Conservation (phyloP, 1,140 invertebrate genomes). For the Bombus pascuorum region DNA sequence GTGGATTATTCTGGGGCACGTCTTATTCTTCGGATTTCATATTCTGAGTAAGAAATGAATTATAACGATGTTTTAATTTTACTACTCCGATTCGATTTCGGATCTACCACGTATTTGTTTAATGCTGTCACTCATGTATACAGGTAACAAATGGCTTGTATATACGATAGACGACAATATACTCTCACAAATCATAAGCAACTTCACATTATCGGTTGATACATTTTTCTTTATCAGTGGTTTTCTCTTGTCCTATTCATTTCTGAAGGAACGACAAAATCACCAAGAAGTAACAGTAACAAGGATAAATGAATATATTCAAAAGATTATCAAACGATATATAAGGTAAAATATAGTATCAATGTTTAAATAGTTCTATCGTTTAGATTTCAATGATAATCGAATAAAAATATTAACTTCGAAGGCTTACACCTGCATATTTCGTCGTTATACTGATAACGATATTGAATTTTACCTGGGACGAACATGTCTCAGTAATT, state of each 20-base stretch:
- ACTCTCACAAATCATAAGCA: conserved; percentile 75
- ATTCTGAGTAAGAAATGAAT: not conserved
- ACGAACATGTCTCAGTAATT: conserved; percentile 53
- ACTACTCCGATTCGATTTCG: not conserved
- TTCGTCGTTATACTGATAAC: too few species aligned
- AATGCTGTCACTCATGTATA: not conserved
- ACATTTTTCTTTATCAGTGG: conserved; percentile 82
- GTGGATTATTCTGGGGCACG: conserved; percentile 82
- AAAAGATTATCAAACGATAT: conserved; percentile 76
- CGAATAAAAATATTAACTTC: too few species aligned
- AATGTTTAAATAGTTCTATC: accelerated
- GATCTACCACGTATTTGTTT: not conserved
- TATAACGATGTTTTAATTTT: not conserved
- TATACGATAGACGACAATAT: conserved; percentile 73
- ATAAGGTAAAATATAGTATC: conserved; percentile 72
- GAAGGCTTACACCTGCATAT: too few species aligned
- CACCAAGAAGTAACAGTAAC: not conserved
- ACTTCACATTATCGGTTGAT: conserved; percentile 80
- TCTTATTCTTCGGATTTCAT: conserved; percentile 72
- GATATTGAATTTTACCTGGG: too few species aligned
- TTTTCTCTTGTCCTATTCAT: conserved; percentile 80
- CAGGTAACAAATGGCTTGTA: conserved; percentile 74
- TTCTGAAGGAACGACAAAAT: conserved; percentile 70
- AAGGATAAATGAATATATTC: conserved; percentile 72
- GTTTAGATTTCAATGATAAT: not conserved